Evolutionary conservation across 2,888 invertebrate genomes (phyloP).

Genomic region (Bimastos eiseni): DNA sequence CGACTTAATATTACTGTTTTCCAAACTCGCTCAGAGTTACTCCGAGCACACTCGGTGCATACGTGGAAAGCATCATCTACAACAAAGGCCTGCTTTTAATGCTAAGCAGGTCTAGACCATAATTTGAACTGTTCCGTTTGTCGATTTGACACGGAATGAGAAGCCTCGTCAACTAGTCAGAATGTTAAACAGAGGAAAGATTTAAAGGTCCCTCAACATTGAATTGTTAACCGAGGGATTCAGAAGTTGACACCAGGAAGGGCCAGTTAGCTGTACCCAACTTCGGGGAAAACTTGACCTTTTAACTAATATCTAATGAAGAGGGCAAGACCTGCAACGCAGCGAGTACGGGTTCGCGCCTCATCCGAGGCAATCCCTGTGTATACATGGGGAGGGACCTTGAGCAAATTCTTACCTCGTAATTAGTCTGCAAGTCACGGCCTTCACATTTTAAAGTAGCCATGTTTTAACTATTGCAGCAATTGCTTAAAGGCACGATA

Average conservation of each 20-base stretch:
- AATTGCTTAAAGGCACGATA: neutral
- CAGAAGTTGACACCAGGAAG: neutral
- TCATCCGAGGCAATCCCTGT: no score
- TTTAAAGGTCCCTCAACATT: neutral
- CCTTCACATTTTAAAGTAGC: neutral
- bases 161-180: neutral
- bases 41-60: slow-evolving; percentile 4
- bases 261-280: neutral
- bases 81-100: neutral
- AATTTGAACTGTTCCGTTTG: neutral
- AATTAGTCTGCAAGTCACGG: no score
- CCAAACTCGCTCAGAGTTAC: neutral
- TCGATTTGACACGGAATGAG: neutral
- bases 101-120: neutral
- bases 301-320: no score
- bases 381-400: no score
- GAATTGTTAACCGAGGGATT: neutral
- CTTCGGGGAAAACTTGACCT: neutral
- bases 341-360: no score
- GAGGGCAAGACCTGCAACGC: no score
- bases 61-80: neutral
- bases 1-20: neutral
- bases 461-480: neutral
- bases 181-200: neutral
- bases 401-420: no score